Evolutionary conservation across 2,113 vertebrate genomes (phyloP).

Genomic region (Vulpes ferrilata): DNA sequence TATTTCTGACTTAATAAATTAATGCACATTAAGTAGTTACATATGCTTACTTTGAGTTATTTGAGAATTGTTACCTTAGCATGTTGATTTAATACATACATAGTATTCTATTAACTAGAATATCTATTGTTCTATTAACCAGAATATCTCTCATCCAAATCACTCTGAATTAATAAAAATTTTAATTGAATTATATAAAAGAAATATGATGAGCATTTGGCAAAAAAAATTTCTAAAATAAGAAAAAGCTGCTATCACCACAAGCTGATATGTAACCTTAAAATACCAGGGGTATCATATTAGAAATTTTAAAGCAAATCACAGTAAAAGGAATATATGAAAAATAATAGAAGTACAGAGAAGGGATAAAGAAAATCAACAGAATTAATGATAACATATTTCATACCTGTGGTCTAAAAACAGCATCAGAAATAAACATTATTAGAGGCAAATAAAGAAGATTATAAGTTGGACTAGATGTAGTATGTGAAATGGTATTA

Average conservation of each 20-base stretch:
- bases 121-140: slow-evolving; percentile 10
- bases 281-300: not conserved
- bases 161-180: slow-evolving; percentile 25
- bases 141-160: slow-evolving; percentile 10
- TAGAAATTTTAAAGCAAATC: not conserved
- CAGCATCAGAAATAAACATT: slow-evolving; percentile 33
- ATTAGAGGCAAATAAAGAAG: not conserved
- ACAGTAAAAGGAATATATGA: not conserved
- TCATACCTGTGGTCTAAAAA: slow-evolving; percentile 47
- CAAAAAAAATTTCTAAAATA: slow-evolving; percentile 42
- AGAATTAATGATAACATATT: not conserved
- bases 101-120: slow-evolving; percentile 26
- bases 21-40: not conserved
- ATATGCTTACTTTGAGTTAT: slow-evolving; percentile 44
- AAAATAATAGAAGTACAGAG: slow-evolving; percentile 32
- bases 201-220: not conserved
- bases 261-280: not conserved
- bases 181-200: slow-evolving; percentile 51
- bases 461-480: not conserved
- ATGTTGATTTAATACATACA: slow-evolving; percentile 35
- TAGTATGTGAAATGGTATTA: not conserved
- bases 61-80: slow-evolving; percentile 32
- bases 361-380: not conserved
- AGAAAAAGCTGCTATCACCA: not conserved
- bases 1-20: slow-evolving; percentile 46